Conservation (phyloP, 1,140 invertebrate genomes). For the Aradophagus sp. region DNA sequence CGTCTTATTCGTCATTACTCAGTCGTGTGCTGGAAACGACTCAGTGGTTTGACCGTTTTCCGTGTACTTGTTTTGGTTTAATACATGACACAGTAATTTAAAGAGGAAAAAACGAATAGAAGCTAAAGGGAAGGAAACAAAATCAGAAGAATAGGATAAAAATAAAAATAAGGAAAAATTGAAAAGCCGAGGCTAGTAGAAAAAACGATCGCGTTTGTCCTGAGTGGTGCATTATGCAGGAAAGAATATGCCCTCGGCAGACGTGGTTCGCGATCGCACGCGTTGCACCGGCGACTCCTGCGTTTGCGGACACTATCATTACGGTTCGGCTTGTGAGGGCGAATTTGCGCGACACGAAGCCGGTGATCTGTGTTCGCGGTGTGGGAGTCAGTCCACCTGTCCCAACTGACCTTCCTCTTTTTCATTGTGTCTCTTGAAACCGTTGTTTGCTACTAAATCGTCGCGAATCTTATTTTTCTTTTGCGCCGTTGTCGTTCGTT, state of each 20-base stretch:
- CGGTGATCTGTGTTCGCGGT: constrained; percentile 53
- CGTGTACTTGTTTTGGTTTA: too few relatives aligned
- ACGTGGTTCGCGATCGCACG: constrained; percentile 43
- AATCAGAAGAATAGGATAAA: too few relatives aligned
- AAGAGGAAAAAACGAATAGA: too few relatives aligned
- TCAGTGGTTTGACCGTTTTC: too few relatives aligned
- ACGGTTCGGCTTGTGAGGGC: constrained; percentile 39
- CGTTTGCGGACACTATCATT: constrained; percentile 54
- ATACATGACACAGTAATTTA: too few relatives aligned
- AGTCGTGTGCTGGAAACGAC: too few relatives aligned
- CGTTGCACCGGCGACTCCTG: constrained; percentile 40
- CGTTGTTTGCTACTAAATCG: constrained; percentile 16
- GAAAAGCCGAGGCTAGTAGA: neutral
- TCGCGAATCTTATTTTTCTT: too few relatives aligned
- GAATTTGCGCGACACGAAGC: constrained; percentile 47
- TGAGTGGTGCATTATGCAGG: constrained; percentile 37
- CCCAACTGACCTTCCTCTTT: constrained; percentile 6
- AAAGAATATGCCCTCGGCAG: constrained; percentile 34
- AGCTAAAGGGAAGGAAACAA: neutral
- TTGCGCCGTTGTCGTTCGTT: too few relatives aligned
- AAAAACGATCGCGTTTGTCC: constrained; percentile 17
- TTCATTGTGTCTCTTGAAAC: constrained; percentile 19
- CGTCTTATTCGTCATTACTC: too few relatives aligned
- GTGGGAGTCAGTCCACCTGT: constrained; percentile 55
- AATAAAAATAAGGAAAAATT: neutral